phyloP scores from a whole-genome alignment of 2,888 invertebrate species.

The Lordiphosa fenestrarum region DNA sequence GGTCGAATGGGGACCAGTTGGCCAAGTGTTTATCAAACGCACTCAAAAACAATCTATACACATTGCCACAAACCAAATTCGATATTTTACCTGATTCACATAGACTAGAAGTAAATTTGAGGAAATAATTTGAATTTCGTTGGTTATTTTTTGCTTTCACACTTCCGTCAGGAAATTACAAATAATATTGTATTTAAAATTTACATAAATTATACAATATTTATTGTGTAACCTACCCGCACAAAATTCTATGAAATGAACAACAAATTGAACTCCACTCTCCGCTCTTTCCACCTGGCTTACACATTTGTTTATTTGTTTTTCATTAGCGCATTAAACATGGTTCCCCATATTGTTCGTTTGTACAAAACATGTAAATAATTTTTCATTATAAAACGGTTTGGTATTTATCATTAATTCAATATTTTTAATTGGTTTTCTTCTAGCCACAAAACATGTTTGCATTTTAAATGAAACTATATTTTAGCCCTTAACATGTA shows the following conservation, averaged over 20 bases:
- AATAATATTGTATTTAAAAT: too few species aligned
- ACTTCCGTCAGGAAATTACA: too few species aligned
- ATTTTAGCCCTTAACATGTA: slow-evolving; percentile 42
- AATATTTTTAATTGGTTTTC: slow-evolving; percentile 19
- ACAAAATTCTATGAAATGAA: neutral
- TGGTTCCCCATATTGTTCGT: slow-evolving; percentile 31
- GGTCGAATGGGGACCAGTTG: too few species aligned
- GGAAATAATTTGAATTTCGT: too few species aligned
- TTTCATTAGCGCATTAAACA: slow-evolving; percentile 33
- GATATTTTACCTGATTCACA: too few species aligned
- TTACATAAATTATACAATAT: too few species aligned
- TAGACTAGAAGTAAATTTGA: too few species aligned
- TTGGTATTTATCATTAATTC: slow-evolving; percentile 14
- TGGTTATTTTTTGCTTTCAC: too few species aligned
- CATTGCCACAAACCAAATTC: too few species aligned
- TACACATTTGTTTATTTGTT: slow-evolving; percentile 10
- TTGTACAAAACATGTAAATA: slow-evolving; percentile 15
- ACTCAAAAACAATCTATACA: too few species aligned
- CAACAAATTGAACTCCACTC: neutral
- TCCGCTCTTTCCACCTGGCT: slow-evolving; percentile 16
- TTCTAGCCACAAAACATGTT: slow-evolving; percentile 47
- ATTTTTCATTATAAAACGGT: slow-evolving; percentile 15
- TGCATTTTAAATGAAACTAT: slow-evolving; percentile 40
- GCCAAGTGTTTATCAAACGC: too few species aligned
- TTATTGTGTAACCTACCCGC: too few species aligned